Evolutionary conservation across 2,113 vertebrate species (phyloP).

Genomic region (Anolis carolinensis): DNA sequence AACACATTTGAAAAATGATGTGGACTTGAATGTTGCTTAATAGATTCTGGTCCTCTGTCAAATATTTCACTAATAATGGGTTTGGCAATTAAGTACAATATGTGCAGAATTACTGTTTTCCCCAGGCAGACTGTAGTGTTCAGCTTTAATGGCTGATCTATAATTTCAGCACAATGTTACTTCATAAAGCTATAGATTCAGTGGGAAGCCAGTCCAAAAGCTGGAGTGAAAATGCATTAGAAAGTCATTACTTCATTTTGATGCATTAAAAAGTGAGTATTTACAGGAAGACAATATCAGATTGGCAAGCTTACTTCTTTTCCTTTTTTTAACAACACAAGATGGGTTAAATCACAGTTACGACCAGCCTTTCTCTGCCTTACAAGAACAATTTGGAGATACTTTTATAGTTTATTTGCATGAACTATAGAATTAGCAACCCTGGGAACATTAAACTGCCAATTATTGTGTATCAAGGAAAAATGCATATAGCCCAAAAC

Average conservation of each 20-base stretch:
- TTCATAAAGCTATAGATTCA: conserved; percentile 48
- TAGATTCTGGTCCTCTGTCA: conserved; percentile 51
- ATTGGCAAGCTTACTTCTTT: conserved; percentile 42
- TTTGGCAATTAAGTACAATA: conserved; percentile 50
- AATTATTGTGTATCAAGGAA: background rate
- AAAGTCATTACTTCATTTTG: conserved; percentile 58
- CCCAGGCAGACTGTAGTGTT: conserved; percentile 37
- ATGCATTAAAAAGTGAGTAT: conserved; percentile 49
- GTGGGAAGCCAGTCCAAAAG: conserved; percentile 53
- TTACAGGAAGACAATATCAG: conserved; percentile 47
- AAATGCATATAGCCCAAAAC: conserved; percentile 1
- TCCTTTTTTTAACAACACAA: conserved; percentile 43
- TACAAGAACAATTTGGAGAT: conserved; percentile 20
- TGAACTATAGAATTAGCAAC: conserved; percentile 26
- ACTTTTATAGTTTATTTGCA: background rate
- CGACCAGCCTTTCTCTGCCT: background rate
- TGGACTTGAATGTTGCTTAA: conserved; percentile 61
- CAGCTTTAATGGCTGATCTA: conserved; percentile 58
- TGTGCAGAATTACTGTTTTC: conserved; percentile 29
- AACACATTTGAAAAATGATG: conserved; percentile 54
- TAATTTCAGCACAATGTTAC: conserved; percentile 47
- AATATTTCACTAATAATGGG: conserved; percentile 59
- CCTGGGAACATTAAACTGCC: background rate
- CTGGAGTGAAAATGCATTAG: conserved; percentile 63
- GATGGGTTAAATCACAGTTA: background rate